Percentiles rank a stretch among this genome's conserved stretches.
phyloP scores from a whole-genome alignment of 92 coral and sea anemone species.

The Zoanthus sociatus region DNA sequence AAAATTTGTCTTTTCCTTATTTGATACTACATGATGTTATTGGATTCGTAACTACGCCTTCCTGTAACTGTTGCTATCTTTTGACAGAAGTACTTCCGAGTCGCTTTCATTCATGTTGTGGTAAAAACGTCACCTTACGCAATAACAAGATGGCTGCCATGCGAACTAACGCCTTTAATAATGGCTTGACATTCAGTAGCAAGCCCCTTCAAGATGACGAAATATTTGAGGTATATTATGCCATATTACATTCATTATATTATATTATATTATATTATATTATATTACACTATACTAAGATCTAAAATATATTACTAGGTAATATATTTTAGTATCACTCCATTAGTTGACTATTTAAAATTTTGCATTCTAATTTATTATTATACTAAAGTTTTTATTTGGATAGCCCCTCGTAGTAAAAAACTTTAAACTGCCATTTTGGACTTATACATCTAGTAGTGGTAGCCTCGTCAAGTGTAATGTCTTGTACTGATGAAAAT shows the following conservation, averaged over 20 bases:
- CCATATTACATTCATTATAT: background rate
- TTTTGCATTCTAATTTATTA: too few relatives aligned
- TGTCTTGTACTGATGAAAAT: too few relatives aligned
- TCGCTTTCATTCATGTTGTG: slow-evolving; percentile 93
- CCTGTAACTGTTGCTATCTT: background rate
- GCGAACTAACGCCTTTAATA: slow-evolving; percentile 79
- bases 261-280: background rate
- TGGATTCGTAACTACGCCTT: too few relatives aligned
- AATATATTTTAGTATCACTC: too few relatives aligned
- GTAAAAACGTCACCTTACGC: slow-evolving; percentile 79
- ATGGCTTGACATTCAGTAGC: slow-evolving; percentile 87
- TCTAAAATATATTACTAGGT: too few relatives aligned
- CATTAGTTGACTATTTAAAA: too few relatives aligned
- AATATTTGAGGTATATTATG: slow-evolving; percentile 84
- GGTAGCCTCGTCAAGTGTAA: too few relatives aligned
- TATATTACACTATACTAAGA: background rate
- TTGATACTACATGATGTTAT: too few relatives aligned
- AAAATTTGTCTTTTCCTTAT: background rate
- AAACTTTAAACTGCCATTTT: too few relatives aligned
- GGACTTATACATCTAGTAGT: too few relatives aligned
- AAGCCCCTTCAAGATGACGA: slow-evolving; percentile 90
- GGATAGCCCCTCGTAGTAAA: too few relatives aligned
- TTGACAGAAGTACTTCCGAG: slow-evolving; percentile 50
- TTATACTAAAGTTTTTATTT: too few relatives aligned
- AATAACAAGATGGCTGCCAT: slow-evolving; percentile 83